Percentiles rank a stretch among this genome's conserved stretches.
These are phyloP conservation scores for Eulemur rubriventer DNA, from an alignment of 2,797 vertebrate species.

Conservation along the genomic window DNA sequence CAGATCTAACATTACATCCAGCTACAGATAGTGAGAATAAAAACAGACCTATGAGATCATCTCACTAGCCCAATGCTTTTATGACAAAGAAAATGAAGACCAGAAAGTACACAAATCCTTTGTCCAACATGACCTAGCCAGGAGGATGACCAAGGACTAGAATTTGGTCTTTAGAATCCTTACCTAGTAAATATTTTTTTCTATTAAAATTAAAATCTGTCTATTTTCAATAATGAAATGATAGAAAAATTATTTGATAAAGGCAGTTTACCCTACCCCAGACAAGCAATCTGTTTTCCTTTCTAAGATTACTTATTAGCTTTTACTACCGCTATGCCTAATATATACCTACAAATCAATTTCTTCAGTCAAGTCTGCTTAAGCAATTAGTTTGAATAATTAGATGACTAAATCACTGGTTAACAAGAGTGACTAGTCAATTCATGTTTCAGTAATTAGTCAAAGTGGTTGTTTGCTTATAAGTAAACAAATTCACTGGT, in stretches of 20 bases:
- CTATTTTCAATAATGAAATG: background rate
- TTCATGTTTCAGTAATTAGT: background rate
- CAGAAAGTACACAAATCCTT: background rate
- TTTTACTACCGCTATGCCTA: background rate
- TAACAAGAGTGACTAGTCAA: background rate
- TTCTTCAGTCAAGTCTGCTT: constrained; percentile 36
- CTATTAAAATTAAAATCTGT: background rate
- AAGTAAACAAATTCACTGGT: background rate
- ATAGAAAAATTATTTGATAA: background rate
- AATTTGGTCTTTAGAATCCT: background rate
- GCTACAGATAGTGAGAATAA: constrained; percentile 26
- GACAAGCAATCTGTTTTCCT: background rate
- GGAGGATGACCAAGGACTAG: background rate
- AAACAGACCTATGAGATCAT: background rate
- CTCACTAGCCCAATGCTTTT: background rate
- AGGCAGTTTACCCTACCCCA: background rate
- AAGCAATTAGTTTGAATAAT: background rate
- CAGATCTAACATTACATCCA: constrained; percentile 20
- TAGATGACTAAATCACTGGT: background rate
- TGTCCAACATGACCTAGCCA: background rate
- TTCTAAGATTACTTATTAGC: background rate
- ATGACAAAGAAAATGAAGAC: constrained; percentile 2
- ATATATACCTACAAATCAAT: background rate
- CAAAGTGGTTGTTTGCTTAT: background rate
- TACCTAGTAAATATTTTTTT: background rate